These are phyloP conservation scores for Carassius gibelio DNA, from an alignment of 2,113 vertebrate genomes.

Conservation along the genomic window DNA sequence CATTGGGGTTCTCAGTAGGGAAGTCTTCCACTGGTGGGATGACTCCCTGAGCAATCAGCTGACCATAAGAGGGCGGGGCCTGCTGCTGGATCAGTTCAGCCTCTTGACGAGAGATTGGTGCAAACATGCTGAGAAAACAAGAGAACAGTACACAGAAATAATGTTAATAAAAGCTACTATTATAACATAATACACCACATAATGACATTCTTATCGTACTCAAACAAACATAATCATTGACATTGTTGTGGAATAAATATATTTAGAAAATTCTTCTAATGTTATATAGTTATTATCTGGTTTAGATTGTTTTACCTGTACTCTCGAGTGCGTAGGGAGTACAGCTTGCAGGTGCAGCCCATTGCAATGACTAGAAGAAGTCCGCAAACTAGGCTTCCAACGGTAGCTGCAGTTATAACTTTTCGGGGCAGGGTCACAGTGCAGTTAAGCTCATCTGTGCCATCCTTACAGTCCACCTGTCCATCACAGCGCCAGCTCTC, in stretches of 20 bases:
- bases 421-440: conserved; percentile 84
- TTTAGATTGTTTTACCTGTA: conserved; percentile 70
- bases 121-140: conserved; percentile 77
- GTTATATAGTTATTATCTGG: background rate
- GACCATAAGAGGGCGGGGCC: conserved; percentile 89
- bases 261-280: background rate
- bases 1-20: conserved; percentile 86
- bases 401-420: conserved; percentile 87
- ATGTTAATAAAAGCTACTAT: background rate
- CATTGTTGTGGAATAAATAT: background rate
- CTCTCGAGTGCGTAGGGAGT: conserved; percentile 84
- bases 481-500: conserved; percentile 92
- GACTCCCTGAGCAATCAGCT: conserved; percentile 88
- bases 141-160: conserved; percentile 2
- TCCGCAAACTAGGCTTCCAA: conserved; percentile 88
- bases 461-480: conserved; percentile 87
- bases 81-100: conserved; percentile 88
- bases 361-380: conserved; percentile 88
- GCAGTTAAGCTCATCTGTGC: conserved; percentile 86
- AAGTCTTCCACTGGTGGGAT: conserved; percentile 92
- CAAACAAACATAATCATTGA: background rate
- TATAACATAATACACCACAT: background rate
- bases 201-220: background rate
- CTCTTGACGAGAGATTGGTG: conserved; percentile 85
- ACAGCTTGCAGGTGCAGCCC: conserved; percentile 90